A percentile compares a stretch with the other conserved stretches of the same genome.
Evolutionary conservation across 2,888 invertebrate genomes (phyloP).

Genomic region (Sinohyriopsis cumingii): DNA sequence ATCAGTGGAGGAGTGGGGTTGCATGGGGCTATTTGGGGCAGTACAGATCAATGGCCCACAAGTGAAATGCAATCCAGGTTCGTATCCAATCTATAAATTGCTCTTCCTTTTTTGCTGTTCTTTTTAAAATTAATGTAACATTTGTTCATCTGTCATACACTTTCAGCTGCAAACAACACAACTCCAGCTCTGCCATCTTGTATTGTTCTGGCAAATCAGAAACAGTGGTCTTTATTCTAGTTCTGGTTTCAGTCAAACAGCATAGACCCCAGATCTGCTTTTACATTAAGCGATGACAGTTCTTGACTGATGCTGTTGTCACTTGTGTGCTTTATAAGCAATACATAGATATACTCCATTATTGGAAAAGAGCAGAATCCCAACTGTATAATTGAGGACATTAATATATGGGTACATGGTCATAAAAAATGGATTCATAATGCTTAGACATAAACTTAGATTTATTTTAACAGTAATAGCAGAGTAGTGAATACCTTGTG

Average conservation of each 20-base stretch:
- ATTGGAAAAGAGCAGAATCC: too few relatives aligned
- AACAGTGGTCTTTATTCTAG: not conserved
- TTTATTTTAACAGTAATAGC: too few relatives aligned
- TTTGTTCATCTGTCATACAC: not conserved
- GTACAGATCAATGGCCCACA: conserved; percentile 57
- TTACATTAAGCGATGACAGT: too few relatives aligned
- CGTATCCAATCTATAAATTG: not conserved
- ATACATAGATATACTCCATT: too few relatives aligned
- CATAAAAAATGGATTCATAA: too few relatives aligned
- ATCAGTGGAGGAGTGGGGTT: conserved; percentile 63
- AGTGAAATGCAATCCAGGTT: conserved; percentile 64
- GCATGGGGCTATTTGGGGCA: conserved; percentile 57
- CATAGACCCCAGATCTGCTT: too few relatives aligned
- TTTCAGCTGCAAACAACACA: not conserved
- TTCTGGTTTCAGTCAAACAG: too few relatives aligned
- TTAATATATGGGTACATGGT: too few relatives aligned
- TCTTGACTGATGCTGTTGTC: not conserved
- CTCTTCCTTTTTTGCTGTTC: not conserved
- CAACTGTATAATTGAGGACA: too few relatives aligned
- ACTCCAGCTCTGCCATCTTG: not conserved
- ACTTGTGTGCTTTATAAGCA: not conserved
- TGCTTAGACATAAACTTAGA: too few relatives aligned
- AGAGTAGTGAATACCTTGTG: too few relatives aligned
- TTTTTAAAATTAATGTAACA: too few relatives aligned
- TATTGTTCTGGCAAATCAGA: not conserved